Evolutionary conservation across 2,797 vertebrate genomes (phyloP).

Genomic region (Hippocampus kuda): DNA sequence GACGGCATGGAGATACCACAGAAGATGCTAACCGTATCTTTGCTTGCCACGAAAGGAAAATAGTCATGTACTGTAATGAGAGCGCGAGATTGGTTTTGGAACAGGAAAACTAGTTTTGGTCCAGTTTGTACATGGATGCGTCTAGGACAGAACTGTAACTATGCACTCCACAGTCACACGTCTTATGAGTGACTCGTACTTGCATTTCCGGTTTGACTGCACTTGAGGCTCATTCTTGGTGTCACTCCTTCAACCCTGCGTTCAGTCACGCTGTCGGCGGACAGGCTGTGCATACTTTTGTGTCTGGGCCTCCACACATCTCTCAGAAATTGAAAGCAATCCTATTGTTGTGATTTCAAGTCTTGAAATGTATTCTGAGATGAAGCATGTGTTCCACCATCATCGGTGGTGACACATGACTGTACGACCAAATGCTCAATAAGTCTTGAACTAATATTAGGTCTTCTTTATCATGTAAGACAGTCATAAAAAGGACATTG

Average conservation of each 20-base stretch:
- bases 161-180: constrained; percentile 5
- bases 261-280: constrained; percentile 17
- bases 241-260: constrained; percentile 26
- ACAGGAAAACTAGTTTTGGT: constrained; percentile 4
- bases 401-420: background rate
- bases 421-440: background rate
- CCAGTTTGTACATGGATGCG: background rate
- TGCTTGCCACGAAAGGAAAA: background rate
- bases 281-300: constrained; percentile 7
- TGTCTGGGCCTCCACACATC: constrained; percentile 6
- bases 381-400: background rate
- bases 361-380: background rate
- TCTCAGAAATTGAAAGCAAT: background rate
- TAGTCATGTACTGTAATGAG: background rate
- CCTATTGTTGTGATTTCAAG: background rate
- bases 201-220: constrained; percentile 60
- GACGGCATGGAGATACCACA: too few species aligned
- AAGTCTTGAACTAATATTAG: background rate
- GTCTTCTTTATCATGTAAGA: background rate
- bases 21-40: too few species aligned
- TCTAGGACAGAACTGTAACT: constrained; percentile 26
- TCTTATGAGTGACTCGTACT: constrained; percentile 44
- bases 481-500: background rate
- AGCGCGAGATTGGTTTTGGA: background rate
- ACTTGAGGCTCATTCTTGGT: constrained; percentile 40